These are phyloP conservation scores for Pantherophis guttatus DNA, from an alignment of 2,113 vertebrate genomes.

Conservation along the genomic window DNA sequence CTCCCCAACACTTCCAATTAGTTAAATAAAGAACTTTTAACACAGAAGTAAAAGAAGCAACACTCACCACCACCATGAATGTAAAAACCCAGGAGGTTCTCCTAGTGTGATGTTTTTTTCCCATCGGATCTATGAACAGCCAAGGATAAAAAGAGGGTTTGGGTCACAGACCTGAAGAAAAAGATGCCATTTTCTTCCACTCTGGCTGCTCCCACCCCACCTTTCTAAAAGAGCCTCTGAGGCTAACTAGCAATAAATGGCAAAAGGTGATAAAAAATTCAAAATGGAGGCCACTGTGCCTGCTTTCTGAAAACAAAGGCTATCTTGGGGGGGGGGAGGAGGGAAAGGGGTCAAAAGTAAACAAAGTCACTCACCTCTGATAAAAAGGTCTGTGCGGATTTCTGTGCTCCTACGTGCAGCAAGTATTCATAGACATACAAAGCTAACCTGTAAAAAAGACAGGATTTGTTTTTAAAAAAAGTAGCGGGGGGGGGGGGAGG, in stretches of 20 bases:
- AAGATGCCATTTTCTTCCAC: background rate
- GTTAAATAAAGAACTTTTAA: background rate
- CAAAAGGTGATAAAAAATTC: constrained; percentile 74
- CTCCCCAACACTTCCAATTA: background rate
- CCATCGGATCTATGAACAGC: constrained; percentile 86
- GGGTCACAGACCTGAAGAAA: constrained; percentile 16
- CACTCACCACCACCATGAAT: constrained; percentile 97
- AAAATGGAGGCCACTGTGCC: constrained; percentile 74
- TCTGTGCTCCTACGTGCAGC: constrained; percentile 95
- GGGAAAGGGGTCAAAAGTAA: constrained; percentile 34
- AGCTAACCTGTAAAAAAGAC: constrained; percentile 79
- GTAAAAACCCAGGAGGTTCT: constrained; percentile 91
- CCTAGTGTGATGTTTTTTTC: constrained; percentile 96
- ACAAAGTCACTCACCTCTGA: constrained; percentile 84
- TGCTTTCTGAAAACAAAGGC: constrained; percentile 66
- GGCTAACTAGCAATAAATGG: constrained; percentile 70
- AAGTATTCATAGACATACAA: constrained; percentile 96
- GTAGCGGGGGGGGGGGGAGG: background rate
- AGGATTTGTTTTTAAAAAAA: background rate
- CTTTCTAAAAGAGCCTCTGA: constrained; percentile 26
- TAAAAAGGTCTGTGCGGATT: constrained; percentile 97
- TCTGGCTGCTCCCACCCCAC: background rate
- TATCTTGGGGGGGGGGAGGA: constrained; percentile 21
- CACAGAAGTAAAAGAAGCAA: background rate
- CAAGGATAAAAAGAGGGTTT: constrained; percentile 27